Evolutionary conservation across 1,140 invertebrate genomes (phyloP).

Genomic region (silkworm (Bombyx mori)): DNA sequence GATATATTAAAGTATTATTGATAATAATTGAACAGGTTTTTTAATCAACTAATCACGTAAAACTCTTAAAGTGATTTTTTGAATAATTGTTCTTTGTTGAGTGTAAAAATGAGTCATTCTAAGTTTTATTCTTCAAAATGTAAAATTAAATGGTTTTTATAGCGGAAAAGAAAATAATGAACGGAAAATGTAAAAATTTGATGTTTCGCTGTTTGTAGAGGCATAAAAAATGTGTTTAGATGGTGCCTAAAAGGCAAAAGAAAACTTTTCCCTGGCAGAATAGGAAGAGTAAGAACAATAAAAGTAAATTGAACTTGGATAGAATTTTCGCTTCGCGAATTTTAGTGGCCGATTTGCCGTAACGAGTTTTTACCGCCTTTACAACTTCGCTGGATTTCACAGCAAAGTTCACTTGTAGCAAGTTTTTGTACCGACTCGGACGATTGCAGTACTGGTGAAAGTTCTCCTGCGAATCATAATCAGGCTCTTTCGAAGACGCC

Average conservation of each 20-base stretch:
- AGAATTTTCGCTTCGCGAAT: slow-evolving; percentile 68
- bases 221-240: slow-evolving; percentile 55
- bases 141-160: too few species aligned
- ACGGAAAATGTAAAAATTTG: slow-evolving; percentile 42
- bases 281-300: slow-evolving; percentile 63
- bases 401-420: slow-evolving; percentile 30
- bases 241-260: slow-evolving; percentile 45
- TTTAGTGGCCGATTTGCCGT: slow-evolving; percentile 65
- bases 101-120: too few species aligned
- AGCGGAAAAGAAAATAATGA: slow-evolving; percentile 5
- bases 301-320: slow-evolving; percentile 69
- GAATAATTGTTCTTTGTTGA: too few species aligned
- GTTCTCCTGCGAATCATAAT: neutral
- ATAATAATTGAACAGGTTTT: too few species aligned
- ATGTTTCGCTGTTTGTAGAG: slow-evolving; percentile 37
- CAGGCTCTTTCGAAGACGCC: too few species aligned
- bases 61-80: too few species aligned
- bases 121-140: too few species aligned
- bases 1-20: too few species aligned
- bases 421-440: slow-evolving; percentile 19
- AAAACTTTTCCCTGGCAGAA: slow-evolving; percentile 36
- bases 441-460: slow-evolving; percentile 16
- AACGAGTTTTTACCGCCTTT: slow-evolving; percentile 66
- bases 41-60: too few species aligned
- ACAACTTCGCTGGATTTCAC: slow-evolving; percentile 52